phyloP scores from a whole-genome alignment of 37 sponge, comb jelly and placozoan species.

The Chondrilla cf. caribensis region DNA sequence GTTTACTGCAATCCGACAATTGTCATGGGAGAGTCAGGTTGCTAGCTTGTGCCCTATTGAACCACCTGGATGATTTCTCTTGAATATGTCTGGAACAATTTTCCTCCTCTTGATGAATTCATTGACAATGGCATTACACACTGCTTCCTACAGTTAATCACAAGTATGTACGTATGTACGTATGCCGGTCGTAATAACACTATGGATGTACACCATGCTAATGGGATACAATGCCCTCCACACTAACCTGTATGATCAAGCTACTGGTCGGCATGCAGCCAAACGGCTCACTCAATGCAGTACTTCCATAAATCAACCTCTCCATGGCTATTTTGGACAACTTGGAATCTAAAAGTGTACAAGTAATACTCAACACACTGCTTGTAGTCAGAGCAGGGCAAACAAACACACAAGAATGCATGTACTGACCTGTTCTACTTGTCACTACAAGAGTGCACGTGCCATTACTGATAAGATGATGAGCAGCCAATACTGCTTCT shows the following conservation, averaged over 20 bases:
- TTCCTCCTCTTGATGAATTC: slow-evolving; percentile 25
- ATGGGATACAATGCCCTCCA: too few relatives aligned
- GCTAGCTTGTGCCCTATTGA: slow-evolving; percentile 39
- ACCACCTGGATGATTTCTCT: slow-evolving; percentile 75
- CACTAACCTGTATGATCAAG: slow-evolving; percentile 76
- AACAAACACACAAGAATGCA: too few relatives aligned
- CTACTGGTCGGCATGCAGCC: slow-evolving; percentile 61
- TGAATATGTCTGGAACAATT: slow-evolving; percentile 27
- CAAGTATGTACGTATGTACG: too few relatives aligned
- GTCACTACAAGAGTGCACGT: slow-evolving; percentile 38
- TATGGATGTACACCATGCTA: too few relatives aligned
- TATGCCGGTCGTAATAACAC: too few relatives aligned
- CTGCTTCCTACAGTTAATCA: slow-evolving; percentile 54
- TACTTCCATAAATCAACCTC: slow-evolving; percentile 31
- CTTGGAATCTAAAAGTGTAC: slow-evolving; percentile 60
- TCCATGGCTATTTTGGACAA: slow-evolving; percentile 27
- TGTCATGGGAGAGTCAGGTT: too few relatives aligned
- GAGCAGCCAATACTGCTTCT: slow-evolving; percentile 63
- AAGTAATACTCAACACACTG: too few relatives aligned
- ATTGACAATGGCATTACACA: slow-evolving; percentile 61
- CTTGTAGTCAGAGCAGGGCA: too few relatives aligned
- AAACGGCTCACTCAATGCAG: slow-evolving; percentile 55
- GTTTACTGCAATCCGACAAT: too few relatives aligned
- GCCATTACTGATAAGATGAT: slow-evolving; percentile 33
- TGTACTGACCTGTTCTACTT: slow-evolving; percentile 43